These are phyloP conservation scores for Clarias batrachus DNA, from an alignment of 2,113 vertebrate species.

Conservation along the genomic window DNA sequence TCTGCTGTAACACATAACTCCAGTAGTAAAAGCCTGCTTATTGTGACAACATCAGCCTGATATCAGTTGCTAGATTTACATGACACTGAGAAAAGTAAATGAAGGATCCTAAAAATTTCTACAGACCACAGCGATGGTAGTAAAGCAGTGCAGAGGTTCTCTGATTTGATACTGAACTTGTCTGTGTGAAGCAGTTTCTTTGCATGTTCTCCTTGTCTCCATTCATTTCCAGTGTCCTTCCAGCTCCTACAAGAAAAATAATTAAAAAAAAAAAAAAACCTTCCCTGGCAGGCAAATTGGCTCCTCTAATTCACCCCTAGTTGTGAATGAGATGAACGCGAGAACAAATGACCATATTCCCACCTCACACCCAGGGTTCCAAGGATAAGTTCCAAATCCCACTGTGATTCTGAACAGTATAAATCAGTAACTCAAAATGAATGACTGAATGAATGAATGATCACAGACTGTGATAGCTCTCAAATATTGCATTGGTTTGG, in stretches of 20 bases:
- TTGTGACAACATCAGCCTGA: accelerated
- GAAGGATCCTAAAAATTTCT: background rate
- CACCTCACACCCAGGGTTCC: background rate
- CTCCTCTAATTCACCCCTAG: background rate
- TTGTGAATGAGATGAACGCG: background rate
- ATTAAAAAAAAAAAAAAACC: background rate
- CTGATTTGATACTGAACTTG: background rate
- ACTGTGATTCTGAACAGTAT: background rate
- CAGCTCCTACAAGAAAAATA: background rate
- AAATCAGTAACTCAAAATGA: background rate
- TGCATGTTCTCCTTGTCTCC: background rate
- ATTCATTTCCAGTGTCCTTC: background rate
- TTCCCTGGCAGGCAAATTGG: too few relatives aligned
- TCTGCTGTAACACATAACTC: background rate
- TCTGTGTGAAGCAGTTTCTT: background rate
- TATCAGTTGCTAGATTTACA: background rate
- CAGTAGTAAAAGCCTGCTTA: background rate
- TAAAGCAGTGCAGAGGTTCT: background rate
- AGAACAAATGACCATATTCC: background rate
- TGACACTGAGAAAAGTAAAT: background rate
- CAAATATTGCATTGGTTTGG: background rate
- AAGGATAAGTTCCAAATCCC: background rate
- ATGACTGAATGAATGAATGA: background rate
- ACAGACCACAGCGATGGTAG: background rate
- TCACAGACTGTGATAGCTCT: background rate